phyloP scores from a whole-genome alignment of 2,113 vertebrate species.

The Anarhynchus alexandrinus region DNA sequence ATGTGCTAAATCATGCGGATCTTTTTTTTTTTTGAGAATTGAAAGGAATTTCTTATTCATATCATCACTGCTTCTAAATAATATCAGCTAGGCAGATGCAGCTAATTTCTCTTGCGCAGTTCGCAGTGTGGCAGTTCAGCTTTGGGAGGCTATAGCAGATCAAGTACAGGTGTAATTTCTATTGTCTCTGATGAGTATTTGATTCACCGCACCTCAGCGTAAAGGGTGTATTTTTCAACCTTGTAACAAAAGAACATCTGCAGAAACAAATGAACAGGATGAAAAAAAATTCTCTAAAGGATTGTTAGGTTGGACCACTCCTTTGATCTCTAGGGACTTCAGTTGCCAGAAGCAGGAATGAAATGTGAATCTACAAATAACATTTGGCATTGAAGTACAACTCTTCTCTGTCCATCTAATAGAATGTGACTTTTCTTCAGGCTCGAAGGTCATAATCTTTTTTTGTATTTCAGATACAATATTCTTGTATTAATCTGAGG shows the following conservation, averaged over 20 bases:
- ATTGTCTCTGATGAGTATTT: not conserved
- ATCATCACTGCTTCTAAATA: not conserved
- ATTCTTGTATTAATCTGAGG: not conserved
- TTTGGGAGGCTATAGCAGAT: not conserved
- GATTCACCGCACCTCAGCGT: not conserved
- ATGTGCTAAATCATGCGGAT: not conserved
- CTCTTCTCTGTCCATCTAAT: not conserved
- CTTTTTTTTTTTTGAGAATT: not conserved
- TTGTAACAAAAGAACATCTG: not conserved
- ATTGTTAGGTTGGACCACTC: not conserved
- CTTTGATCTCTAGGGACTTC: not conserved
- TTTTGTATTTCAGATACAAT: not conserved
- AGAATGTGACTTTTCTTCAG: not conserved
- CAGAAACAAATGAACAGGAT: not conserved
- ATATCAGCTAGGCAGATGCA: not conserved
- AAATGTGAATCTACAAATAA: not conserved
- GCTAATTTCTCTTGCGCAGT: not conserved
- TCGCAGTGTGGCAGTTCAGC: not conserved
- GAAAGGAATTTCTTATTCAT: not conserved
- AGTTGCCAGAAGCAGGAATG: not conserved
- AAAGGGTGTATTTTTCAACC: not conserved
- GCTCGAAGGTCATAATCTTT: not conserved
- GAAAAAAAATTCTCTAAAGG: not conserved
- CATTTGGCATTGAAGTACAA: not conserved
- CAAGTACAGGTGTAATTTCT: not conserved